Conservation (phyloP, 2,113 vertebrate genomes). For the Mormoops blainvillei region DNA sequence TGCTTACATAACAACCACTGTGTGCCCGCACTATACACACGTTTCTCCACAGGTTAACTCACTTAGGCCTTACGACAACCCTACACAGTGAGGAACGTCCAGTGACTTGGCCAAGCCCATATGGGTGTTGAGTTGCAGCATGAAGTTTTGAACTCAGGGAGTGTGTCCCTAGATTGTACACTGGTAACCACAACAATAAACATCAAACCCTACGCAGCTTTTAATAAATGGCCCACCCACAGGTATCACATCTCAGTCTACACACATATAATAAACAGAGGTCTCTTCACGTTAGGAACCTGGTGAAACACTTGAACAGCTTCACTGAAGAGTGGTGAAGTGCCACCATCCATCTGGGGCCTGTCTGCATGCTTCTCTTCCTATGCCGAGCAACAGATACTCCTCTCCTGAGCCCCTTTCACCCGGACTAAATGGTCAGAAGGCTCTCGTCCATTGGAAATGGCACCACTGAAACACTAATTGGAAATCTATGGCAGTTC, state of each 20-base stretch:
- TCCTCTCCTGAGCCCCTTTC: background rate
- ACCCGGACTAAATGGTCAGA: accelerated
- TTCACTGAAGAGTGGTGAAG: no score
- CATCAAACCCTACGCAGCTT: accelerated
- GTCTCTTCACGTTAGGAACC: background rate
- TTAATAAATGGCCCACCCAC: no score
- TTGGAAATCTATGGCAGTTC: accelerated
- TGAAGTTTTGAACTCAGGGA: no score
- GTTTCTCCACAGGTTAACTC: accelerated
- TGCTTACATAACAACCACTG: background rate
- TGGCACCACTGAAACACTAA: background rate
- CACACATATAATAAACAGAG: accelerated
- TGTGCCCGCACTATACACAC: accelerated
- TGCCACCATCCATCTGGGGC: accelerated
- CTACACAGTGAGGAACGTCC: accelerated
- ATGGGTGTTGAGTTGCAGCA: background rate
- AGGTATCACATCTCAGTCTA: background rate
- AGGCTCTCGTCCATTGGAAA: background rate
- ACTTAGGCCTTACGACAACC: background rate
- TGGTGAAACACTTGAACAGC: background rate
- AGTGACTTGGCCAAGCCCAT: background rate
- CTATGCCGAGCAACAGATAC: background rate
- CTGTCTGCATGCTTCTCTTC: background rate
- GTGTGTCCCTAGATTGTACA: background rate
- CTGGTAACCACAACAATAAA: background rate